Evolutionary conservation across 2,888 invertebrate species (phyloP).

Genomic region (Lymantria dispar): DNA sequence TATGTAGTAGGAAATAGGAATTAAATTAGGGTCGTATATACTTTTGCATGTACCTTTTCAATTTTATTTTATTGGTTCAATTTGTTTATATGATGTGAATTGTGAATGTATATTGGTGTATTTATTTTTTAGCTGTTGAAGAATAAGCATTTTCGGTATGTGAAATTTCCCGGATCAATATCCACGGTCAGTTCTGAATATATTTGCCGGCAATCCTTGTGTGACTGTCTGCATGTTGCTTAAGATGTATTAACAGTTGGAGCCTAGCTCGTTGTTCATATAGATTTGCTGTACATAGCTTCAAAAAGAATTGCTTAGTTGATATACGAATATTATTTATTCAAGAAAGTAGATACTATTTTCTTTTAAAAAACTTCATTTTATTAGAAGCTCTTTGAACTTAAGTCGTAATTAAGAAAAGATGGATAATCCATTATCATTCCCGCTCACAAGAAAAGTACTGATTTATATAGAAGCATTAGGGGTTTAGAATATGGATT

Average conservation of each 20-base stretch:
- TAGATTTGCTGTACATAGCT: neutral
- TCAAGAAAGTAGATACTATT: no score
- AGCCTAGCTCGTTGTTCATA: conserved; percentile 1
- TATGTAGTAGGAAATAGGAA: no score
- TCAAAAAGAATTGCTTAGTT: no score
- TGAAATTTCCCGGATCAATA: conserved; percentile 79
- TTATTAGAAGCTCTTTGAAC: no score
- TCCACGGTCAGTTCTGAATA: conserved; percentile 76
- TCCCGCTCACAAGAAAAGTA: no score
- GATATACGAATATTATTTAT: no score
- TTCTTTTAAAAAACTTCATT: no score
- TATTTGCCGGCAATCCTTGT: conserved; percentile 64
- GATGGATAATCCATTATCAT: no score
- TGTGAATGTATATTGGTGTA: conserved; percentile 80
- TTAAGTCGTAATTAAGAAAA: no score
- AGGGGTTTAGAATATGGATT: no score
- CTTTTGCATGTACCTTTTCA: neutral
- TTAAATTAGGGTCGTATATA: no score
- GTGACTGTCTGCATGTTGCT: conserved; percentile 72
- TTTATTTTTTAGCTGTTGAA: conserved; percentile 81
- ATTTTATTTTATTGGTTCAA: neutral
- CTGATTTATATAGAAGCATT: no score
- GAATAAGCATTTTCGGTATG: conserved; percentile 82
- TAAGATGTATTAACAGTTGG: conserved; percentile 30
- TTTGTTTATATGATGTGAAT: conserved; percentile 34